Base-by-base conservation (phyloP, 37 sponge, comb jelly and placozoan genomes). In the Aphrocallistes beatrix region DNA sequence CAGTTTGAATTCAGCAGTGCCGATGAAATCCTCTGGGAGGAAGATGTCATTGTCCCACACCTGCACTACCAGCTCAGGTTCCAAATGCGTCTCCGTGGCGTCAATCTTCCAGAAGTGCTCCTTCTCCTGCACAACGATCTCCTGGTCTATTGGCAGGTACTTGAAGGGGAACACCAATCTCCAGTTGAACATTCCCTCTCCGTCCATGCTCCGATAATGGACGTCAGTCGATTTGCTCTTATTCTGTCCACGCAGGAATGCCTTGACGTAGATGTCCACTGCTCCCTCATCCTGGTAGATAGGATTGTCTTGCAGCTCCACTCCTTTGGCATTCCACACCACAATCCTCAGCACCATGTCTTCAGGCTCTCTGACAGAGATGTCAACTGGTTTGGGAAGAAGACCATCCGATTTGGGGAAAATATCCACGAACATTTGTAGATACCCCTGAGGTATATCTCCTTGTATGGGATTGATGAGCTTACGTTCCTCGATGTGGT, bases 151-250 rank as follows among this genome's bases (percentile, higher is more conserved):
- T 3, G 90, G 87, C 10, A 90, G 81, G 84, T 90, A 90, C 51
- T 90, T 45, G 82, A 90, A 90, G 16, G 90, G 90, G 83, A 90
- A 90, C 9, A 90, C 82, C 37, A 90, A 86, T 37, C 90, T 84
- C 90, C 90, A 90, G 85, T 90, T 90, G 51, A 90, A 90, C 82
- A 87, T 90, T 1, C 90, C 90, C 23, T 86, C 87, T 30, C 90
- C 90, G 84, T 87, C 50, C 21, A 90, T 36, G 25, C 85, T 83
- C n/a, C 90, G 36, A 50, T 87, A 90, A 37, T 90, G 90, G 25
- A 90, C 90, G 9, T 90, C 90, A 19, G 90, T 90, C 51, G 83
- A 87, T 82, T 86, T 84, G 51, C 83, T 87, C 51, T 83, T 84
- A 37, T 87, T 87, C 37, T 85, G 51, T 36, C 87, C 90, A 28